A percentile compares a stretch with the other conserved stretches of the same genome.
Conservation (phyloP, 92 coral and sea anemone genomes). For the Bergia sp. region DNA sequence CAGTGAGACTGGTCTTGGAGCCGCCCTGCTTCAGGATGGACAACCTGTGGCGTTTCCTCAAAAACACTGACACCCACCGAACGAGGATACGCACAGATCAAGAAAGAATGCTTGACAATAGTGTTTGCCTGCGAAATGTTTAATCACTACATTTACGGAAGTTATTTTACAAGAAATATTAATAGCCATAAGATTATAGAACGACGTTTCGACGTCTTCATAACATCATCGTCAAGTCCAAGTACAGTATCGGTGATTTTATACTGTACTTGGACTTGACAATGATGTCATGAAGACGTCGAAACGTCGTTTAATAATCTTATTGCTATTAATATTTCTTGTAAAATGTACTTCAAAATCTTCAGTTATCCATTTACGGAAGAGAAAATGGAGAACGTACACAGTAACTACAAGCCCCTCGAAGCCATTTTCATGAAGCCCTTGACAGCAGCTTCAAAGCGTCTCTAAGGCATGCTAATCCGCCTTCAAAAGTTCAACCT, state of each 20-base stretch:
- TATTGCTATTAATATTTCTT: no score
- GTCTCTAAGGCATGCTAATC: slow-evolving; percentile 40
- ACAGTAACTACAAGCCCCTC: slow-evolving; percentile 20
- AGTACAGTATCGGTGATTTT: no score
- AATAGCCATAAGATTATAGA: no score
- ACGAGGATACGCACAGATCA: slow-evolving; percentile 41
- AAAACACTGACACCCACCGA: slow-evolving; percentile 37
- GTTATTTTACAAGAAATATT: no score
- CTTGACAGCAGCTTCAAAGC: slow-evolving; percentile 37
- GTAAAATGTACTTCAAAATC: no score
- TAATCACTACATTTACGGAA: slow-evolving; percentile 21
- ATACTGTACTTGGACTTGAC: no score
- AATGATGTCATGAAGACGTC: no score
- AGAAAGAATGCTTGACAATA: slow-evolving; percentile 8
- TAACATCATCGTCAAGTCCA: no score
- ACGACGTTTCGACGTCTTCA: no score
- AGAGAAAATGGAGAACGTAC: background rate
- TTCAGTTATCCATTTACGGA: no score
- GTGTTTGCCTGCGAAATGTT: slow-evolving; percentile 12
- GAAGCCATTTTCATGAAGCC: slow-evolving; percentile 35
- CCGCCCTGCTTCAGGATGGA: slow-evolving; percentile 41
- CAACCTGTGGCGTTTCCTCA: slow-evolving; percentile 45
- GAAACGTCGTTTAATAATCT: no score
- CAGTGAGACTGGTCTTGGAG: slow-evolving; percentile 50
- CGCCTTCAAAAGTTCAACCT: slow-evolving; percentile 30